Percentiles rank a stretch among this genome's conserved stretches.
Evolutionary conservation across 2,888 invertebrate species (phyloP).

Genomic region (Acanthococcus lagerstroemiae): DNA sequence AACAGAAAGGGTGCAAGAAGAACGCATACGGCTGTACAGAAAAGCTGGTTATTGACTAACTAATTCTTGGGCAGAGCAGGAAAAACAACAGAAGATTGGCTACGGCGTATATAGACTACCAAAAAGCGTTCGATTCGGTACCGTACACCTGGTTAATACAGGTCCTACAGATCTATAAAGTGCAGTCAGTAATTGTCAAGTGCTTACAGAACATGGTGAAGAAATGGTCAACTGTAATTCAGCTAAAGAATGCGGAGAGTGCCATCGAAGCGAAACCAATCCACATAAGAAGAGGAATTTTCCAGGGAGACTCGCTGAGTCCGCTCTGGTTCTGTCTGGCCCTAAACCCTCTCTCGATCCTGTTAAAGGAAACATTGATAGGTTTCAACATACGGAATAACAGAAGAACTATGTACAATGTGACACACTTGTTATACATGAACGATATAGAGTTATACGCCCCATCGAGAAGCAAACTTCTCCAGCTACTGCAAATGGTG

Average conservation of each 20-base stretch:
- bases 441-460: constrained; percentile 35
- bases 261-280: neutral
- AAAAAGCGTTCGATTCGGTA: constrained; percentile 23
- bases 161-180: neutral
- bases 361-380: neutral
- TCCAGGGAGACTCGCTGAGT: neutral
- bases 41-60: neutral
- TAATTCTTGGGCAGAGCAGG: constrained; percentile 10
- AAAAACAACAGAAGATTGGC: constrained; percentile 10
- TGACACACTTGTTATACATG: constrained; percentile 34
- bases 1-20: neutral
- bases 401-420: constrained; percentile 2
- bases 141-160: neutral
- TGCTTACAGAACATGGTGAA: neutral
- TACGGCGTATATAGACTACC: constrained; percentile 23
- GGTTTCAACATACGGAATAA: constrained; percentile 10
- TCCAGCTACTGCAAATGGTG: constrained; percentile 16
- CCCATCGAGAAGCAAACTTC: neutral
- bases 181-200: neutral
- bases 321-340: neutral
- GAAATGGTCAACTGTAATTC: neutral
- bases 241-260: neutral
- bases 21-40: neutral
- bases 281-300: neutral
- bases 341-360: neutral